phyloP scores from a whole-genome alignment of 2,113 vertebrate genomes.

The Alexandromys fortis region DNA sequence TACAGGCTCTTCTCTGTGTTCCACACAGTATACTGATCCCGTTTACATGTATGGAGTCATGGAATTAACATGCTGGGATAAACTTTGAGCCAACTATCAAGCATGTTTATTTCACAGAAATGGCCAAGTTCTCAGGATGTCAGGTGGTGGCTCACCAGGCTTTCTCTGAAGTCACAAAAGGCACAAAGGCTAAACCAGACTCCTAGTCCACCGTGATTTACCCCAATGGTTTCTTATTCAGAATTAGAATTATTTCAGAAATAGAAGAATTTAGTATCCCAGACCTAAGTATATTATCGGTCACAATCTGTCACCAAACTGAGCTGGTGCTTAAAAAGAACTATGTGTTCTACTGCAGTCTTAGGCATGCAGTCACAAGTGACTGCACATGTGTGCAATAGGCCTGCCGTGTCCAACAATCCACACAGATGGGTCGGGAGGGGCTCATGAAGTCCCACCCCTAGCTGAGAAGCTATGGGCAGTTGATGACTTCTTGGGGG shows the following conservation, averaged over 20 bases:
- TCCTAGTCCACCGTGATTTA: background rate
- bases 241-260: slow-evolving; percentile 11
- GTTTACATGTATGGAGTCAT: background rate
- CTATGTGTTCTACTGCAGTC: background rate
- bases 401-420: background rate
- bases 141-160: background rate
- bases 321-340: background rate
- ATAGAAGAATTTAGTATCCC: slow-evolving; percentile 19
- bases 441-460: background rate
- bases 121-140: background rate
- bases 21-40: background rate
- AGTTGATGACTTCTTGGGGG: background rate
- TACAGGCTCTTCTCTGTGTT: background rate
- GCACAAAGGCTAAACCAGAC: background rate
- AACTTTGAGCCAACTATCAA: background rate
- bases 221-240: background rate
- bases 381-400: background rate
- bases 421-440: no score
- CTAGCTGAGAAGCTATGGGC: background rate
- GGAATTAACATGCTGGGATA: background rate
- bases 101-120: slow-evolving; percentile 46
- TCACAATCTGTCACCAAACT: background rate
- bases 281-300: background rate
- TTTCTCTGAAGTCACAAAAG: background rate
- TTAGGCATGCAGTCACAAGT: no score